Conservation (phyloP, 2,797 vertebrate genomes). For the Pelochelys cantorii region DNA sequence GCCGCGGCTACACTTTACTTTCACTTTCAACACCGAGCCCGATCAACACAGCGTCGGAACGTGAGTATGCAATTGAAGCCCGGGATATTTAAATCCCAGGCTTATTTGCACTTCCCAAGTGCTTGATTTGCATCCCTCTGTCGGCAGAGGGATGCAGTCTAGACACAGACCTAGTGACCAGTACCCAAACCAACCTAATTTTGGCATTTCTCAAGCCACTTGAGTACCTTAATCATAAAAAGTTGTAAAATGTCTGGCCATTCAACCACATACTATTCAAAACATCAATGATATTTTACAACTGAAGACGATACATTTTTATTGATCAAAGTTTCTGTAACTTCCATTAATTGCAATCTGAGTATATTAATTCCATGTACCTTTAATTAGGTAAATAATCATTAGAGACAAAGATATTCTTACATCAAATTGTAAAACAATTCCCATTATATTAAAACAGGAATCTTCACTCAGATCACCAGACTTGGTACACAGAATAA, state of each 20-base stretch:
- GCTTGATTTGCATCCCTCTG: no score
- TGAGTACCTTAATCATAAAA: background rate
- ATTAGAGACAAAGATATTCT: background rate
- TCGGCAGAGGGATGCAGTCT: no score
- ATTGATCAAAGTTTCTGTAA: background rate
- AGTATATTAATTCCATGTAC: background rate
- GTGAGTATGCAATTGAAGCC: no score
- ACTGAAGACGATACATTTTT: background rate
- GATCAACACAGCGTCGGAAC: no score
- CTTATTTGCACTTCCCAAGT: no score
- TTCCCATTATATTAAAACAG: background rate
- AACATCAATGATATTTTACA: background rate
- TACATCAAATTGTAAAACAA: constrained; percentile 6
- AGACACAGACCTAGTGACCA: background rate
- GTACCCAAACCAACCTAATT: background rate
- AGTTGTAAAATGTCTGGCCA: background rate
- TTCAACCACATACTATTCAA: background rate
- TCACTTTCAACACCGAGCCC: no score
- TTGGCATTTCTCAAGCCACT: background rate
- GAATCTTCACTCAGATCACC: background rate
- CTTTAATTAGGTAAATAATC: background rate
- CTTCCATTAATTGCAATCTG: background rate
- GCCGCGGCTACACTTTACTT: no score
- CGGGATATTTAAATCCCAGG: no score
- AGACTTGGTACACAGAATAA: background rate